Evolutionary conservation across 2,888 invertebrate genomes (phyloP).

Genomic region (Esperia sulphurella): DNA sequence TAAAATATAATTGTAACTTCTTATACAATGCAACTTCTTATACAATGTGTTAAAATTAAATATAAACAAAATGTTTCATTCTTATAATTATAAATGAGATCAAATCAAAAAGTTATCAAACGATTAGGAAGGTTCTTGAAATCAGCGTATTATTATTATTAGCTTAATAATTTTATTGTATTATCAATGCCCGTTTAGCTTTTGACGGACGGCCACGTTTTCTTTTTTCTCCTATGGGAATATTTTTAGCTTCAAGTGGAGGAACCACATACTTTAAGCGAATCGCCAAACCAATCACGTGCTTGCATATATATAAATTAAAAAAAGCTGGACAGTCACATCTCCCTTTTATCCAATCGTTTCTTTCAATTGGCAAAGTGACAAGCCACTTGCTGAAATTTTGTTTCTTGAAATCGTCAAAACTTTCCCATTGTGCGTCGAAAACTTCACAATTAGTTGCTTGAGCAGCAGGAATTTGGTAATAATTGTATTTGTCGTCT

Average conservation of each 20-base stretch:
- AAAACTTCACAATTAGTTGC: too few relatives aligned
- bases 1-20: too few relatives aligned
- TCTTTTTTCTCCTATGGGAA: conserved; percentile 1
- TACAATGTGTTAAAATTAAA: too few relatives aligned
- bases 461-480: conserved; percentile 2
- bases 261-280: background rate
- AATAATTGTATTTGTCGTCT: background rate
- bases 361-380: background rate
- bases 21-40: too few relatives aligned
- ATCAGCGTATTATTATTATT: too few relatives aligned
- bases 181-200: background rate
- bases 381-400: too few relatives aligned
- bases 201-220: conserved; percentile 4
- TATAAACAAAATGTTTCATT: too few relatives aligned
- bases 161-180: too few relatives aligned
- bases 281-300: background rate
- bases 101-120: too few relatives aligned
- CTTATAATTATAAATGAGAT: too few relatives aligned
- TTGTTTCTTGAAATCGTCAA: background rate
- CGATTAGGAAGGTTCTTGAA: too few relatives aligned
- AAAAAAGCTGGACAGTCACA: conserved; percentile 2
- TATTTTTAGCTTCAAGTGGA: conserved; percentile 2
- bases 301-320: background rate
- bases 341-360: conserved; percentile 1
- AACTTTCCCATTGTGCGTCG: background rate